Percentiles rank a stretch among this genome's conserved stretches.
Conservation (phyloP, 2,888 invertebrate species). For the Parochlus steinenii region DNA sequence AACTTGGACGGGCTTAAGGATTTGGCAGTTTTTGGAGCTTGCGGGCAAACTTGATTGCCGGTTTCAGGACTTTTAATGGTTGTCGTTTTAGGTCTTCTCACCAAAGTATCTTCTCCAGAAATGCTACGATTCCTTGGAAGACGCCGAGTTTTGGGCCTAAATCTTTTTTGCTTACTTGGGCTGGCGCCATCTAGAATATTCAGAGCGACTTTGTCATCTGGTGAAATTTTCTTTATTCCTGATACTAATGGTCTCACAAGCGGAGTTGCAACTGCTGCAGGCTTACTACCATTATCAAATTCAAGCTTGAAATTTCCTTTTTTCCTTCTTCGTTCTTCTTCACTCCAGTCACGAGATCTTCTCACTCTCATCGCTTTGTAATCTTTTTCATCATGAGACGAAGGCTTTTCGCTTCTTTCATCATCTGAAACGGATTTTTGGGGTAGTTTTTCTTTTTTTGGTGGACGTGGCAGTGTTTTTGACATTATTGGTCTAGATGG, state of each 20-base stretch:
- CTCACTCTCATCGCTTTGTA: conserved; percentile 17
- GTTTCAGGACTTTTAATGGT: conserved; percentile 15
- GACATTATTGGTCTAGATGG: conserved; percentile 25
- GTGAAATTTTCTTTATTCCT: conserved; percentile 20
- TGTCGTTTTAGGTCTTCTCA: conserved; percentile 12
- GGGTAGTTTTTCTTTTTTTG: conserved; percentile 17
- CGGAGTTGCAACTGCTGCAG: conserved; percentile 18
- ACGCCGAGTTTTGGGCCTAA: conserved; percentile 29
- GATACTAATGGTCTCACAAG: conserved; percentile 4
- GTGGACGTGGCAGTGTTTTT: conserved; percentile 20
- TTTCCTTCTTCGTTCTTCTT: conserved; percentile 53
- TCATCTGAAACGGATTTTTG: conserved; percentile 47
- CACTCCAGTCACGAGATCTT: conserved; percentile 36
- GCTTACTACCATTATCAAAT: conserved; percentile 43
- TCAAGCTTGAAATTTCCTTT: conserved; percentile 64
- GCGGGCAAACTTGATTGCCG: conserved; percentile 2
- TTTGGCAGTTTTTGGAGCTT: conserved; percentile 17
- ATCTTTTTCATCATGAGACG: conserved; percentile 44
- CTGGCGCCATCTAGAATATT: conserved; percentile 22
- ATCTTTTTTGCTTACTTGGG: conserved; percentile 28
- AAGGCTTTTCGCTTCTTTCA: conserved; percentile 48
- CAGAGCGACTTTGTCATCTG: conserved; percentile 20
- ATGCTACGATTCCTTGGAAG: conserved; percentile 22
- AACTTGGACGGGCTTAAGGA: conserved; percentile 33
- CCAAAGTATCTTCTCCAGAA: conserved; percentile 24